phyloP scores from a whole-genome alignment of 2,888 invertebrate species.

The Dryobota labecula region DNA sequence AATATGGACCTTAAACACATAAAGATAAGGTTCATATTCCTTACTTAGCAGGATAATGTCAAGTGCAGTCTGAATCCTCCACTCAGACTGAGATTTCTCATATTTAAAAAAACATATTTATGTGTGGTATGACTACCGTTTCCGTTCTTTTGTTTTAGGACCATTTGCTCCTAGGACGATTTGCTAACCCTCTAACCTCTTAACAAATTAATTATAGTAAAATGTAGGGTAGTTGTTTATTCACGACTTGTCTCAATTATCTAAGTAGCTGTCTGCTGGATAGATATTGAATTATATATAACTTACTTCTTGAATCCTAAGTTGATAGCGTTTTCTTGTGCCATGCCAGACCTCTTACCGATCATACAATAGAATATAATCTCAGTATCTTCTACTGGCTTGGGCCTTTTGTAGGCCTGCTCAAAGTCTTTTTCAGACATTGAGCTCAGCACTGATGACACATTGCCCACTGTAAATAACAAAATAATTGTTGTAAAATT shows the following conservation, averaged over 20 bases:
- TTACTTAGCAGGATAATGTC: too few relatives aligned
- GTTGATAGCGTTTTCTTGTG: constrained; percentile 90
- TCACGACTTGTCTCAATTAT: neutral
- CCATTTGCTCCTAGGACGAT: too few relatives aligned
- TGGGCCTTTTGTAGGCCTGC: constrained; percentile 89
- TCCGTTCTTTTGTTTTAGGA: too few relatives aligned
- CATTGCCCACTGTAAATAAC: constrained; percentile 87
- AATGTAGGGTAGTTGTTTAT: neutral
- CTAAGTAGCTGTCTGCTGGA: neutral
- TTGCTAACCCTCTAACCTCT: too few relatives aligned
- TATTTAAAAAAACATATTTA: too few relatives aligned
- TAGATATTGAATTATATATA: constrained; percentile 17
- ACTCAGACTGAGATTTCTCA: too few relatives aligned
- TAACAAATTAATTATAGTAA: neutral
- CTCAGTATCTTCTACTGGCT: constrained; percentile 90
- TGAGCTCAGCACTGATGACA: constrained; percentile 83
- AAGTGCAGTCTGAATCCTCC: too few relatives aligned
- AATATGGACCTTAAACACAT: too few relatives aligned
- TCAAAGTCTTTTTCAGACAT: constrained; percentile 89
- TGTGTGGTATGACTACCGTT: too few relatives aligned
- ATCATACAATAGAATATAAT: constrained; percentile 93
- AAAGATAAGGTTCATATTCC: too few relatives aligned
- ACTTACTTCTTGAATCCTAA: constrained; percentile 92
- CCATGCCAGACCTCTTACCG: constrained; percentile 92
- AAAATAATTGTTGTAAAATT: neutral